These are phyloP conservation scores for Albula goreensis DNA, from an alignment of 2,113 vertebrate species.

Conservation along the genomic window DNA sequence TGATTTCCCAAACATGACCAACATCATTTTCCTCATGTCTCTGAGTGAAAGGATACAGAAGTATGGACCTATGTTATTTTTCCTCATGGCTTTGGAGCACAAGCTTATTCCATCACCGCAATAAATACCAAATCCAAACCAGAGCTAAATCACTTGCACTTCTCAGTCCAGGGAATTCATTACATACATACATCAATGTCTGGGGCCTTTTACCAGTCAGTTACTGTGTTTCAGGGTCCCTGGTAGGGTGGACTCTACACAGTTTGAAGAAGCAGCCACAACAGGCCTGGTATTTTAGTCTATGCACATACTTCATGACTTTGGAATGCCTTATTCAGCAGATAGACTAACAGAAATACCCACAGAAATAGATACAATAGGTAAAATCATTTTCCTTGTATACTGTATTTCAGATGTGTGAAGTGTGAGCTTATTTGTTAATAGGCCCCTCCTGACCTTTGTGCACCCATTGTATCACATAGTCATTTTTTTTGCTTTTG, in stretches of 20 bases:
- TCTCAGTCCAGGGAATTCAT: slow-evolving; percentile 15
- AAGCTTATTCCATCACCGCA: not conserved
- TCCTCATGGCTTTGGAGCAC: not conserved
- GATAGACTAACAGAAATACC: not conserved
- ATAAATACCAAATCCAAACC: slow-evolving; percentile 9
- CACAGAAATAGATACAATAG: not conserved
- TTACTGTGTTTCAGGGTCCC: not conserved
- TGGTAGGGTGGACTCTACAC: not conserved
- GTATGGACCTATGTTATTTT: not conserved
- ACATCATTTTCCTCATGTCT: not conserved
- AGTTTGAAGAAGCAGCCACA: slow-evolving; percentile 25
- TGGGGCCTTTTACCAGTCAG: not conserved
- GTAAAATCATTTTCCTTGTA: not conserved
- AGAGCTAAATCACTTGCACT: slow-evolving; percentile 1
- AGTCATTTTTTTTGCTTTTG: not conserved
- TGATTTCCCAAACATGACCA: not conserved
- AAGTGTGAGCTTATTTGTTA: not conserved
- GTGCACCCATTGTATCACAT: not conserved
- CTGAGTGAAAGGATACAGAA: not conserved
- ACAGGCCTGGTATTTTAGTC: not conserved
- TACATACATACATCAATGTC: not conserved
- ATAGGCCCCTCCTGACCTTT: not conserved
- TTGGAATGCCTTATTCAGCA: no score
- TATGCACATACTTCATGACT: not conserved
- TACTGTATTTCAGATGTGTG: not conserved